Evolutionary conservation across 2,888 invertebrate species (phyloP).

Genomic region (Synergus laeviventris): DNA sequence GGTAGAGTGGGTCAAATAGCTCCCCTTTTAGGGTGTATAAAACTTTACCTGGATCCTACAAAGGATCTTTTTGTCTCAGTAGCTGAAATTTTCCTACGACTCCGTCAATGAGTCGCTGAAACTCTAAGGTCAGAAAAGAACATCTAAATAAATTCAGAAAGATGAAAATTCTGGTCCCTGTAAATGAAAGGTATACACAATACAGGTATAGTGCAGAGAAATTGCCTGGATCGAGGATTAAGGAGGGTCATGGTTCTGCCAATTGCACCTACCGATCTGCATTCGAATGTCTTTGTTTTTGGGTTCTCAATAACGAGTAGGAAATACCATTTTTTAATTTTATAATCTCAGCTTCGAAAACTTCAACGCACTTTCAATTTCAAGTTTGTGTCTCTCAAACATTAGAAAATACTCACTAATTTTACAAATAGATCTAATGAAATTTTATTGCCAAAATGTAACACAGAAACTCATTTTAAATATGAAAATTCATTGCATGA

Average conservation of each 20-base stretch:
- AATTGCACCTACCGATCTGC: neutral
- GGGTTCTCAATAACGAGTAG: neutral
- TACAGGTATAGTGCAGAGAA: neutral
- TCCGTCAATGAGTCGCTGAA: neutral
- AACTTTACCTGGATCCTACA: neutral
- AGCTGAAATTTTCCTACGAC: neutral
- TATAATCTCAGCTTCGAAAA: no score
- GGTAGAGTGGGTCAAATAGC: neutral
- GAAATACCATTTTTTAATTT: neutral
- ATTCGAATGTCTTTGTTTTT: neutral
- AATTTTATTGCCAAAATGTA: no score
- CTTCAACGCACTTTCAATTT: no score
- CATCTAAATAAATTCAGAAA: neutral
- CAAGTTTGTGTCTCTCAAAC: no score
- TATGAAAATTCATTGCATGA: no score
- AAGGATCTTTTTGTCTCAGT: neutral
- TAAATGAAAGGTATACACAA: neutral
- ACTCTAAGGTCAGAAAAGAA: neutral
- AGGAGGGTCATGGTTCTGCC: neutral
- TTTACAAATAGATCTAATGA: no score
- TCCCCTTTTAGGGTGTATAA: neutral
- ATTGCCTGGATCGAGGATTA: neutral
- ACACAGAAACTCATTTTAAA: no score
- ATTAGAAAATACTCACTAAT: no score
- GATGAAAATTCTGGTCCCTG: neutral